Conservation (phyloP, 2,797 vertebrate genomes). For the Myotis pilosus region DNA sequence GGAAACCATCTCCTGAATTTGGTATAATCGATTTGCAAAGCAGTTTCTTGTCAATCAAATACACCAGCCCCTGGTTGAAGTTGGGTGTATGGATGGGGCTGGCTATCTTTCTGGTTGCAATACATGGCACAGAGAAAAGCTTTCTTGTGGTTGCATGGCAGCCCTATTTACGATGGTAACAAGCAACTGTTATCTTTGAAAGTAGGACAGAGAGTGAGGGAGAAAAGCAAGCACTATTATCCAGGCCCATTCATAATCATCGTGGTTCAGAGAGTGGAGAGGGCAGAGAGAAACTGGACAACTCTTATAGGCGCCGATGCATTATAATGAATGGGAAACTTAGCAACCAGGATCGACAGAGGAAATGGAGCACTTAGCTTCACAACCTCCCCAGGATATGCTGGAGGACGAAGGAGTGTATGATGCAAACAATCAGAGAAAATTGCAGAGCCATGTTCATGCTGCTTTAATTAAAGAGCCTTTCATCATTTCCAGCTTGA, state of each 20-base stretch:
- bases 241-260: background rate
- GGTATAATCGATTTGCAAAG: background rate
- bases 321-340: constrained; percentile 34
- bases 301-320: background rate
- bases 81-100: background rate
- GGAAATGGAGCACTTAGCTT: background rate
- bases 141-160: constrained; percentile 11
- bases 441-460: constrained; percentile 65
- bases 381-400: constrained; percentile 9
- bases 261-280: background rate
- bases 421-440: constrained; percentile 56
- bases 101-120: background rate
- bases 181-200: constrained; percentile 57
- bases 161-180: background rate
- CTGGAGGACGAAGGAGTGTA: background rate
- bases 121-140: background rate
- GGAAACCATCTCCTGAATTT: constrained; percentile 1
- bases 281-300: background rate
- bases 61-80: background rate
- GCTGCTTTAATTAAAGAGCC: constrained; percentile 64
- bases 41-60: constrained; percentile 10
- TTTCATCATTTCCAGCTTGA: constrained; percentile 69
- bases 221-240: constrained; percentile 39
- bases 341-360: constrained; percentile 10
- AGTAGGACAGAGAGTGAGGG: background rate